Evolutionary conservation across 1,140 invertebrate species (phyloP).

Genomic region (Leptestheria dahalacensis): DNA sequence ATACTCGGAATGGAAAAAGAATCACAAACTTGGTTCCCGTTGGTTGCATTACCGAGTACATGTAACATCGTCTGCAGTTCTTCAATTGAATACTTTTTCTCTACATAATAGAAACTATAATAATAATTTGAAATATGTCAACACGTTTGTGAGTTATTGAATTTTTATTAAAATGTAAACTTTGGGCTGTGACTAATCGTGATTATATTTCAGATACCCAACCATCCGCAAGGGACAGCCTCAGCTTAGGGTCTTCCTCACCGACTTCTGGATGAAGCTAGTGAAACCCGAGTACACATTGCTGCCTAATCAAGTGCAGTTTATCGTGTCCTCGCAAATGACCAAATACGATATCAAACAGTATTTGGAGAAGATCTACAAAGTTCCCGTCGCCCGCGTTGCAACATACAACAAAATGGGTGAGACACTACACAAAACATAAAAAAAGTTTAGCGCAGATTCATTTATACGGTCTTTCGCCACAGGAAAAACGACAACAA

Average conservation of each 20-base stretch:
- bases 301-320: conserved; percentile 61
- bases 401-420: conserved; percentile 52
- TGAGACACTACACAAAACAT: conserved; percentile 31
- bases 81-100: not conserved
- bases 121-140: conserved; percentile 8
- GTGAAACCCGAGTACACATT: conserved; percentile 41
- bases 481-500: conserved; percentile 26
- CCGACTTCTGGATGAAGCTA: conserved; percentile 90
- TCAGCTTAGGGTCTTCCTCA: conserved; percentile 72
- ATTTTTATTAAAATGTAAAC: too few species aligned
- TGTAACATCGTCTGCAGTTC: too few species aligned
- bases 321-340: conserved; percentile 70
- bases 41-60: too few species aligned
- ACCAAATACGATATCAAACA: conserved; percentile 73
- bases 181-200: too few species aligned
- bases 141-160: conserved; percentile 12
- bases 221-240: conserved; percentile 77
- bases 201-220: conserved; percentile 52
- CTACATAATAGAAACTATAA: not conserved
- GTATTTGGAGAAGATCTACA: conserved; percentile 90
- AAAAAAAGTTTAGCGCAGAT: not conserved
- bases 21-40: too few species aligned
- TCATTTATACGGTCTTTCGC: conserved; percentile 14
- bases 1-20: too few species aligned
- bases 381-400: conserved; percentile 55